Conservation (phyloP, 2,888 invertebrate genomes). For the Glaucopsyche alexis region DNA sequence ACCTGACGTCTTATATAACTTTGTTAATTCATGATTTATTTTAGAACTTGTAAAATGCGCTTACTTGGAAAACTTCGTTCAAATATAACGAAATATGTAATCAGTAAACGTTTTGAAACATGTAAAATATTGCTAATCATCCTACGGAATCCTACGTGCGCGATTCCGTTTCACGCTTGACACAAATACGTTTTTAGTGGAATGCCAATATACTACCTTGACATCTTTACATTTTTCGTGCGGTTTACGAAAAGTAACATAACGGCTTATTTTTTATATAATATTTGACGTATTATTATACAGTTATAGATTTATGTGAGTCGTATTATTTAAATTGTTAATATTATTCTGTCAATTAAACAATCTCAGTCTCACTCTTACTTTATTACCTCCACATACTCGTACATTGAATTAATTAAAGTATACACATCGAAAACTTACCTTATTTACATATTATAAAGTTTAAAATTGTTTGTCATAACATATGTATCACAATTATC, state of each 20-base stretch:
- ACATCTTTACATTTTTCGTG: conserved; percentile 9
- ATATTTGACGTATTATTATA: no score
- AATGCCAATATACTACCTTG: not conserved
- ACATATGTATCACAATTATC: conserved; percentile 34
- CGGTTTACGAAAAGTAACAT: not conserved
- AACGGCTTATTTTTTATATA: no score
- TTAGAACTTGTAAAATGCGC: no score
- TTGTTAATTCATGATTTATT: no score
- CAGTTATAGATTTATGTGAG: not conserved
- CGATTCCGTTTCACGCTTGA: no score
- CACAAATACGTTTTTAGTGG: not conserved
- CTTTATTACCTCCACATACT: conserved; percentile 29
- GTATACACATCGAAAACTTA: conserved; percentile 16
- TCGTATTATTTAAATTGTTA: not conserved
- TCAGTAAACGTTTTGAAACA: no score
- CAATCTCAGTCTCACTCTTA: conserved; percentile 26
- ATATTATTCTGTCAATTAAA: conserved; percentile 13
- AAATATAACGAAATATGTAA: no score
- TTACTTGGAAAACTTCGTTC: no score
- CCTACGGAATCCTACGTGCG: no score
- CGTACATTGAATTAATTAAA: conserved; percentile 29
- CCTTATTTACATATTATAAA: conserved; percentile 38
- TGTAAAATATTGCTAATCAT: no score
- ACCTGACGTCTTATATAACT: no score
- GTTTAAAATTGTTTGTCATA: conserved; percentile 43